Percentiles rank a stretch among this genome's conserved stretches.
Evolutionary conservation across 1,140 invertebrate genomes (phyloP).

Genomic region (Heliconius congener): DNA sequence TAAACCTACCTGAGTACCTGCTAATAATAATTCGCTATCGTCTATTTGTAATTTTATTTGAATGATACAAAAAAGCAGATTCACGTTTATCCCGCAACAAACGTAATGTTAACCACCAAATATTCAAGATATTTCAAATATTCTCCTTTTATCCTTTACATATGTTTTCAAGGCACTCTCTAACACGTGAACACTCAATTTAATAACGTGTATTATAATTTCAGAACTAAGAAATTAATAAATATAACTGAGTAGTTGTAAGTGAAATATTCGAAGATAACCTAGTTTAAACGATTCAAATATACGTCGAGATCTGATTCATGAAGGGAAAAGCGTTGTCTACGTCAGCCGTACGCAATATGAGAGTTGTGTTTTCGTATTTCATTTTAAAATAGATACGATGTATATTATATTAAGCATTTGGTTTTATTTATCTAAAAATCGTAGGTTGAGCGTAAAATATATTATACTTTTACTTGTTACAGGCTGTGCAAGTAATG

Average conservation of each 20-base stretch:
- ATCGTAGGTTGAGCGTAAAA: neutral
- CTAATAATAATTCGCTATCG: too few species aligned
- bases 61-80: too few species aligned
- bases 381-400: slow-evolving; percentile 32
- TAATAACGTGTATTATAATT: neutral
- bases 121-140: too few species aligned
- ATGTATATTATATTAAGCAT: slow-evolving; percentile 16
- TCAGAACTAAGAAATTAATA: neutral
- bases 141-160: too few species aligned
- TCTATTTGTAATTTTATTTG: too few species aligned
- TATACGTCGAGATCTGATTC: slow-evolving; percentile 30
- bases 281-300: slow-evolving; percentile 23
- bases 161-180: too few species aligned
- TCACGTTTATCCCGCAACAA: too few species aligned
- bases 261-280: slow-evolving; percentile 18
- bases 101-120: too few species aligned
- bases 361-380: slow-evolving; percentile 22
- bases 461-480: neutral
- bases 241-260: neutral
- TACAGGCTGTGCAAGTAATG: neutral
- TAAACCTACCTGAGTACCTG: too few species aligned
- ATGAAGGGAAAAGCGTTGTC: slow-evolving; percentile 17
- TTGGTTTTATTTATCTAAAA: slow-evolving; percentile 7
- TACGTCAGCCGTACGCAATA: slow-evolving; percentile 30
- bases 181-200: neutral